Base-by-base conservation (phyloP, 2,888 invertebrate species). In the Clanis bilineata region DNA sequence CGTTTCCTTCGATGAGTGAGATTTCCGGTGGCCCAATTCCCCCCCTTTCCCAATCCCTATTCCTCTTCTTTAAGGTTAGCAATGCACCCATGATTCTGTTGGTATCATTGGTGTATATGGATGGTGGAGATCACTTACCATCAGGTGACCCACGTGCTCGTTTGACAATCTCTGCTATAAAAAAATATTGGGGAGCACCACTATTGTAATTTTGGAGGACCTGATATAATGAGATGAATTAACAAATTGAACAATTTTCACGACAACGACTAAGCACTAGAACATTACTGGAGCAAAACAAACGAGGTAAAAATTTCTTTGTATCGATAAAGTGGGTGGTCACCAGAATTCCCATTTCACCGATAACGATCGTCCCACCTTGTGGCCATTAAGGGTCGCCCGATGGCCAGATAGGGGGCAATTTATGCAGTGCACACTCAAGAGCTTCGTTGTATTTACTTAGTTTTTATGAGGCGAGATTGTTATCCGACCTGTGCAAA, bases 291-390 rank as follows among this genome's bases (percentile, higher is more conserved):
- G 12, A 55, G 74, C 80, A 84, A 21, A 55, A 74, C 80, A 84
- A 88, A 86, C 82, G 83, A 86, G 81, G 79, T 73, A 80, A 80
- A 82, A 81, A 85, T 85, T 82, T 83, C 76, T 80, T 83, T 83
- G 83, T 86, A 86, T 86, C 86, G 87, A 83, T 85, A 82, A 86
- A 85, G 84, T 85, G 80, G 78, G 78, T 73, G 68, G 71, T 75
- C 68, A 74, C 72, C 80, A 82, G 82, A 84, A 82, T 82, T 82
- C 84, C 86, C 80, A 86, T 87, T 89, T 86, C 77, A 71, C 64
- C 80, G 90, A 90, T 90, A 88, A 88, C 78, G 73, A 90, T 90
- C 90, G 88, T 88, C 87, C 86, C 85, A 88, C 88, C 88, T 89
- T 75, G 81, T 74, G 80, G 79, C 88, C 83, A 88, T 89, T 90